These are phyloP conservation scores for Thecophora atra DNA, from an alignment of 2,888 invertebrate species.

Conservation along the genomic window DNA sequence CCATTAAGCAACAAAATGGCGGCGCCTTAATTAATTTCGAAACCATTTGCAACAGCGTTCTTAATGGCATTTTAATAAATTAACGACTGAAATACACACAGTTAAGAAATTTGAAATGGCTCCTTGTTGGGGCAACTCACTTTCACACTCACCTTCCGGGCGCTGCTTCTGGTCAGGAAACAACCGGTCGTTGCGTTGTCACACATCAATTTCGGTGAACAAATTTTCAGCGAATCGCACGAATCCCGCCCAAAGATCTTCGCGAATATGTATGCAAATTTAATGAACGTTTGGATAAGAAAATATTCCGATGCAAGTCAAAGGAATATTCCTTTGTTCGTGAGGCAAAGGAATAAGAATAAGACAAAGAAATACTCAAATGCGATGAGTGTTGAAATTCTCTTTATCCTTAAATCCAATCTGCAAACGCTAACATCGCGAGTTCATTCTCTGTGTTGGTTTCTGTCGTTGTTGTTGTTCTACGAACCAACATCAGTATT, in stretches of 20 bases:
- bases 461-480: no score
- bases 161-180: slow-evolving; percentile 69
- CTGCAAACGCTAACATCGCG: background rate
- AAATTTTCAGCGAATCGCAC: background rate
- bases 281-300: no score
- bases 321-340: background rate
- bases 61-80: slow-evolving; percentile 38
- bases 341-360: no score
- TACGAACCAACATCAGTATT: no score
- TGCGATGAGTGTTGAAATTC: no score
- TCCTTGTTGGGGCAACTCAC: slow-evolving; percentile 5
- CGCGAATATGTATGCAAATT: background rate
- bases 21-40: background rate
- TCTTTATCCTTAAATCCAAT: background rate
- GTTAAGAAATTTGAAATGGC: slow-evolving; percentile 16
- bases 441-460: background rate
- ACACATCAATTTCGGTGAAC: slow-evolving; percentile 69
- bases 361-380: no score
- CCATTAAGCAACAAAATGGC: slow-evolving; percentile 14
- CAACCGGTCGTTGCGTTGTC: slow-evolving; percentile 78
- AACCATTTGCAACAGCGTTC: slow-evolving; percentile 5
- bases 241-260: background rate
- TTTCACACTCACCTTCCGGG: slow-evolving; percentile 61
- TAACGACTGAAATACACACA: slow-evolving; percentile 27
- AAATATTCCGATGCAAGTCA: background rate